These are phyloP conservation scores for Phaethornis superciliosus DNA, from an alignment of 2,113 vertebrate genomes.

Conservation along the genomic window DNA sequence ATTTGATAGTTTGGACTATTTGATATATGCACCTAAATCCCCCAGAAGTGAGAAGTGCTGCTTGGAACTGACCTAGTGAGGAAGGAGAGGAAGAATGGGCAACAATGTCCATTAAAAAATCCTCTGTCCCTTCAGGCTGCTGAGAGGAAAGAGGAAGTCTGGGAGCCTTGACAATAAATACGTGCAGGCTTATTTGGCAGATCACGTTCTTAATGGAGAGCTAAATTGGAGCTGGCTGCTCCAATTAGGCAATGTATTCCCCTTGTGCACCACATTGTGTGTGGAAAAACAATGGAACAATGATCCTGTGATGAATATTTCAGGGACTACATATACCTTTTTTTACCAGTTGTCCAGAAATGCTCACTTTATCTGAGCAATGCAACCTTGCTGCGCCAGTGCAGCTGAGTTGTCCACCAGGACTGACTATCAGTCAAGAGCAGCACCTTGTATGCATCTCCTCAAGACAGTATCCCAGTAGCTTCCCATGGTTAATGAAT, in stretches of 20 bases:
- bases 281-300: not conserved
- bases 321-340: not conserved
- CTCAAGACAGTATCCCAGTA: not conserved
- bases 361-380: not conserved
- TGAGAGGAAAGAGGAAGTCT: not conserved
- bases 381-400: not conserved
- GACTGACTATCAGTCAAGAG: not conserved
- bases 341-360: rapidly evolving
- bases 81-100: not conserved
- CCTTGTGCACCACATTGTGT: not conserved
- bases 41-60: not conserved
- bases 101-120: not conserved
- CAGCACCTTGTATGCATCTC: not conserved
- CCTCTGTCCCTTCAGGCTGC: no score
- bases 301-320: not conserved
- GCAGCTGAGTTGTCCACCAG: not conserved
- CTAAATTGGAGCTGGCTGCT: not conserved
- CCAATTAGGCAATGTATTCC: not conserved
- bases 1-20: not conserved
- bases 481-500: not conserved
- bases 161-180: not conserved
- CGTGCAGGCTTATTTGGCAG: not conserved
- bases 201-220: not conserved
- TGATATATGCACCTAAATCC: not conserved
- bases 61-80: not conserved